These are phyloP conservation scores for Pseudocheirus occidentalis DNA, from an alignment of 2,797 vertebrate genomes.

Conservation along the genomic window DNA sequence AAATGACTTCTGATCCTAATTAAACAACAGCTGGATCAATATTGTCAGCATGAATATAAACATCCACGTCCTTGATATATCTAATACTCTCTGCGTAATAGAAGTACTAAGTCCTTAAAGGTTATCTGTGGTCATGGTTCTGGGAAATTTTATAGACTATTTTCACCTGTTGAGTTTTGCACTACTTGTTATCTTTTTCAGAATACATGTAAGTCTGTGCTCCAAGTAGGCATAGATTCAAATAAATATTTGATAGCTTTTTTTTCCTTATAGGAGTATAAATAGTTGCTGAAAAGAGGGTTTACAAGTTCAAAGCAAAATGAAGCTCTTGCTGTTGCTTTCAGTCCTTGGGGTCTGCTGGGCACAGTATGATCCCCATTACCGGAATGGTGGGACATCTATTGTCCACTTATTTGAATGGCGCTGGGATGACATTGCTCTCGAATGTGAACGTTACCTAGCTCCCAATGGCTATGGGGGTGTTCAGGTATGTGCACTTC, in stretches of 20 bases:
- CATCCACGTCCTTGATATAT: constrained; percentile 24
- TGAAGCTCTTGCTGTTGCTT: constrained; percentile 88
- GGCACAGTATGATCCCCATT: constrained; percentile 89
- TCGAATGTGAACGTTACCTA: constrained; percentile 92
- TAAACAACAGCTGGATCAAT: constrained; percentile 12
- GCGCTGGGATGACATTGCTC: constrained; percentile 93
- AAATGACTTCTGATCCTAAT: constrained; percentile 21
- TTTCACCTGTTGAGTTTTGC: constrained; percentile 47
- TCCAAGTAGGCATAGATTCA: constrained; percentile 46
- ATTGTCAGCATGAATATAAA: not conserved
- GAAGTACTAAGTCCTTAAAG: constrained; percentile 24
- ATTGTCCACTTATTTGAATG: constrained; percentile 97
- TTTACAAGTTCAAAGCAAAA: constrained; percentile 70
- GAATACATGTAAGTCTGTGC: constrained; percentile 18
- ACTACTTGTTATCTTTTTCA: constrained; percentile 38
- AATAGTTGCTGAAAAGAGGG: constrained; percentile 13
- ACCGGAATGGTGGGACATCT: constrained; percentile 83
- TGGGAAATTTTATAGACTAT: not conserved
- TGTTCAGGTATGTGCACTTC: constrained; percentile 90
- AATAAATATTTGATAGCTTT: constrained; percentile 48
- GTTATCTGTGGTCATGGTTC: constrained; percentile 7
- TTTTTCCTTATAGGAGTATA: constrained; percentile 70
- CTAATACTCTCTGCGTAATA: constrained; percentile 25
- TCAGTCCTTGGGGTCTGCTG: constrained; percentile 81
- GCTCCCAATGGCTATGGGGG: constrained; percentile 92